These are phyloP conservation scores for Xyrauchen texanus DNA, from an alignment of 2,113 vertebrate genomes.

Conservation along the genomic window DNA sequence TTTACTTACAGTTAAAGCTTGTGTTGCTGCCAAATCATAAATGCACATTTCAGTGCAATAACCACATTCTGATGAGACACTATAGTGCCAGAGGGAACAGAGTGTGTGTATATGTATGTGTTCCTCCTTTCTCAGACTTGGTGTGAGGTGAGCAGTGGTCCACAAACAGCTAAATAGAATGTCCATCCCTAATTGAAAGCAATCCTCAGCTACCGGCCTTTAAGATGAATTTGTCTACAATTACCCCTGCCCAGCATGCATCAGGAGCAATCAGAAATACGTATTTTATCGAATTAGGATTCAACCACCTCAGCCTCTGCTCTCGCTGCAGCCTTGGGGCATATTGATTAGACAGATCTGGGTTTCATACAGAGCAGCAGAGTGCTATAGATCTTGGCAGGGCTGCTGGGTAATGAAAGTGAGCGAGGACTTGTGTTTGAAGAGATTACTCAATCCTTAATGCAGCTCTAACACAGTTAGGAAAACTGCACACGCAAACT, in stretches of 20 bases:
- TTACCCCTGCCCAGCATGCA: slow-evolving; percentile 72
- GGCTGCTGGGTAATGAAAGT: slow-evolving; percentile 41
- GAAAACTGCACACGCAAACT: slow-evolving; percentile 52
- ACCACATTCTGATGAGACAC: slow-evolving; percentile 16
- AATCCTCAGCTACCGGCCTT: slow-evolving; percentile 80
- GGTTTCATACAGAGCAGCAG: slow-evolving; percentile 48
- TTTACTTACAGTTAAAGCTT: background rate
- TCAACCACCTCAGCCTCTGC: slow-evolving; percentile 52
- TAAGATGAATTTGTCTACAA: slow-evolving; percentile 84
- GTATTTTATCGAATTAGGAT: slow-evolving; percentile 79
- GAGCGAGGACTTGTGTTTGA: slow-evolving; percentile 28
- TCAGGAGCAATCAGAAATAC: slow-evolving; percentile 70
- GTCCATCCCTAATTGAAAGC: slow-evolving; percentile 85
- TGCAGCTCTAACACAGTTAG: slow-evolving; percentile 46
- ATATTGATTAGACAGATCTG: slow-evolving; percentile 74
- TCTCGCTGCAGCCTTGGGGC: slow-evolving; percentile 68
- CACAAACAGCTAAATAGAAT: slow-evolving; percentile 51
- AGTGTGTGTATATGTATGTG: background rate
- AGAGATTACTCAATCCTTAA: slow-evolving; percentile 48
- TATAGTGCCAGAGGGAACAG: background rate
- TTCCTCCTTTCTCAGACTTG: background rate
- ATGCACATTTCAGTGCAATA: slow-evolving; percentile 31
- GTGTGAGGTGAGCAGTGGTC: slow-evolving; percentile 1
- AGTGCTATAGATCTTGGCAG: slow-evolving; percentile 31
- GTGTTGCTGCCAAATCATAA: slow-evolving; percentile 28